Percentiles rank a stretch among this genome's conserved stretches.
These are phyloP conservation scores for Archips crataeganus DNA, from an alignment of 2,888 invertebrate genomes.

Conservation along the genomic window DNA sequence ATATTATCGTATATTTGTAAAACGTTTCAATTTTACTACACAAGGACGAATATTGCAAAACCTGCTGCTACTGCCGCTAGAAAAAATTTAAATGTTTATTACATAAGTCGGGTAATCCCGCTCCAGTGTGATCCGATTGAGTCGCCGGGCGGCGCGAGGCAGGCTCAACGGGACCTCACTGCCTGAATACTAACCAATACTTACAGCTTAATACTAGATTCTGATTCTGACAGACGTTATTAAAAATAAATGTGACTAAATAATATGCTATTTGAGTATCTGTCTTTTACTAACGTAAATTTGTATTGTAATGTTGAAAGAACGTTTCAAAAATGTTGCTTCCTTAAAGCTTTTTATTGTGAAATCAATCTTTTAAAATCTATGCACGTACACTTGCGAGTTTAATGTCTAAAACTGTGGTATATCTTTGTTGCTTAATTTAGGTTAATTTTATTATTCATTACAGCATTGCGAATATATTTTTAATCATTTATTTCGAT, in stretches of 20 bases:
- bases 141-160: neutral
- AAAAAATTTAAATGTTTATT: neutral
- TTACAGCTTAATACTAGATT: neutral
- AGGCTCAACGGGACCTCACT: neutral
- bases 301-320: neutral
- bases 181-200: neutral
- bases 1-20: neutral
- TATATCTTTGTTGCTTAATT: neutral
- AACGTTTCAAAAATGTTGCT: neutral
- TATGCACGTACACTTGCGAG: neutral
- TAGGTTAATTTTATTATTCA: neutral
- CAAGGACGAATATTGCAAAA: neutral
- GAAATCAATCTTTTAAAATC: neutral
- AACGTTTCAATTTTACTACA: neutral
- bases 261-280: neutral
- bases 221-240: neutral
- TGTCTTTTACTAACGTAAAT: neutral
- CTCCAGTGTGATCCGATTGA: neutral
- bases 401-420: neutral
- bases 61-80: neutral
- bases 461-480: slow-evolving; percentile 19
- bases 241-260: neutral
- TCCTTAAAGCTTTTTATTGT: neutral
- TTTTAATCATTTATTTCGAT: neutral
- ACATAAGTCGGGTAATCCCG: neutral